phyloP scores from a whole-genome alignment of 37 sponge, comb jelly and placozoan species.

The Hexactinellida sp. region DNA sequence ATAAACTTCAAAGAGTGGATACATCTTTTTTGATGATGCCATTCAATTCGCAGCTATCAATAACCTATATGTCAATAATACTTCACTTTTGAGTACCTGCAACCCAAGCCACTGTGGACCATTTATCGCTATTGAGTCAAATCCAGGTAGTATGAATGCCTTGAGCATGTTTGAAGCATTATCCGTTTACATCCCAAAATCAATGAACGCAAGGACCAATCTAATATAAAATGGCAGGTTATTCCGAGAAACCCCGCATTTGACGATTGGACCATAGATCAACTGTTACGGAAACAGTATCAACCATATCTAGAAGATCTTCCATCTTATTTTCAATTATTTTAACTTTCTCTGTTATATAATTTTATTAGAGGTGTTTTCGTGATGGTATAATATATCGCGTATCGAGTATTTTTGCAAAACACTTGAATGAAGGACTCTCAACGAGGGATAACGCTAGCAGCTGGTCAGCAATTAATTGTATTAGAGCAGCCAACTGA shows the following conservation, averaged over 20 bases:
- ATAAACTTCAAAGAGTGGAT: too few relatives aligned
- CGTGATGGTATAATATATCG: too few relatives aligned
- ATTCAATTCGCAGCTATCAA: too few relatives aligned
- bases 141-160: too few relatives aligned
- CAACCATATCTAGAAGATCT: background rate
- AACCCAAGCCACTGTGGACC: too few relatives aligned
- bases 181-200: too few relatives aligned
- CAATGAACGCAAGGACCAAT: background rate
- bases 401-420: background rate
- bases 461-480: background rate
- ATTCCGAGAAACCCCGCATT: background rate
- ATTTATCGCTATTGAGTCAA: too few relatives aligned
- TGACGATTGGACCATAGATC: background rate
- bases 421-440: background rate
- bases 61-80: too few relatives aligned
- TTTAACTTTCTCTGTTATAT: background rate
- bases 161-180: too few relatives aligned
- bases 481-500: background rate
- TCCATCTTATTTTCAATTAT: background rate
- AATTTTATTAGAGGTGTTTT: background rate
- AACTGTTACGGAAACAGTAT: background rate
- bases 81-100: too few relatives aligned
- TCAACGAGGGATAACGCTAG: background rate
- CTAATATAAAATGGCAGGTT: background rate
- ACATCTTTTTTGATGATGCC: too few relatives aligned